A percentile compares a stretch with the other conserved stretches of the same genome.
These are phyloP conservation scores for Dysmachus trigonus DNA, from an alignment of 2,888 invertebrate genomes.

Conservation along the genomic window DNA sequence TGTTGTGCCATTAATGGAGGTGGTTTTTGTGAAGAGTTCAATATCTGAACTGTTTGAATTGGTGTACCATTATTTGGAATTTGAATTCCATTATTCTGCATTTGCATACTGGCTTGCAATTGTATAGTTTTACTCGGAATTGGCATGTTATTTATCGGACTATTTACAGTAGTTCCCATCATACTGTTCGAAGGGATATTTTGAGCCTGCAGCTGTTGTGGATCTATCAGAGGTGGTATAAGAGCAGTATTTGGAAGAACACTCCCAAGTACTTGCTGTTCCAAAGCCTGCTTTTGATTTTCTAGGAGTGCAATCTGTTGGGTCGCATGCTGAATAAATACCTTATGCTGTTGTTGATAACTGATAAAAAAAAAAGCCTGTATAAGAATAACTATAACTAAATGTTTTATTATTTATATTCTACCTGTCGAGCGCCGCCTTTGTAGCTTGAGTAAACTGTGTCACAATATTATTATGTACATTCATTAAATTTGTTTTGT, in stretches of 20 bases:
- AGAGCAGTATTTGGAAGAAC: constrained; percentile 55
- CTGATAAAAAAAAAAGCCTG: constrained; percentile 62
- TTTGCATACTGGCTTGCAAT: constrained; percentile 41
- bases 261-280: constrained; percentile 60
- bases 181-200: constrained; percentile 22
- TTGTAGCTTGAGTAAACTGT: constrained; percentile 80
- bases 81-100: constrained; percentile 28
- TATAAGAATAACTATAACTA: background rate
- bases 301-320: constrained; percentile 87
- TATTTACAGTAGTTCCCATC: background rate
- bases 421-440: constrained; percentile 82
- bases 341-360: constrained; percentile 94
- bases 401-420: constrained; percentile 42
- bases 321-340: constrained; percentile 90
- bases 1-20: constrained; percentile 64
- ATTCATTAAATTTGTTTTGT: constrained; percentile 84
- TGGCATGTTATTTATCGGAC: constrained; percentile 48
- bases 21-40: constrained; percentile 45
- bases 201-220: constrained; percentile 52
- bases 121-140: constrained; percentile 36
- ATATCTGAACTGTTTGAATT: constrained; percentile 36
- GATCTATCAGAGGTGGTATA: constrained; percentile 54
- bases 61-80: constrained; percentile 35
- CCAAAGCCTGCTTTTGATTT: constrained; percentile 76
- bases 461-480: constrained; percentile 81